Conservation (phyloP, 1,140 invertebrate genomes). For the Trissolcus basalis region DNA sequence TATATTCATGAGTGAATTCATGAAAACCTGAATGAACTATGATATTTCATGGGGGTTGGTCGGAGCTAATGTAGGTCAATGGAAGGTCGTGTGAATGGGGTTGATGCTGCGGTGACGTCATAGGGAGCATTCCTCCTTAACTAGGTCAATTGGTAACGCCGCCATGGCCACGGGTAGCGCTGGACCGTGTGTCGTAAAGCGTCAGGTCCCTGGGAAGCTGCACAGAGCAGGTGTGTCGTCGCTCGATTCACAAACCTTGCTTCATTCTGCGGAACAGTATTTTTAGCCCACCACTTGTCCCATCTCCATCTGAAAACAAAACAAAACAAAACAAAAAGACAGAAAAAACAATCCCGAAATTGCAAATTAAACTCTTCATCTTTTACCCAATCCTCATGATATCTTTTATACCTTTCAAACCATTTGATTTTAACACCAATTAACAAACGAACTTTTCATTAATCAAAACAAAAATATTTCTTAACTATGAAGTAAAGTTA, state of each 20-base stretch:
- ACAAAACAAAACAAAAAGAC: too few species aligned
- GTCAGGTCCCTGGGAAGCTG: conserved; percentile 51
- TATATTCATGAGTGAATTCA: conserved; percentile 54
- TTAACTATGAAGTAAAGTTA: too few species aligned
- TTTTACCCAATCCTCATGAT: too few species aligned
- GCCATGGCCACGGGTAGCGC: conserved; percentile 53
- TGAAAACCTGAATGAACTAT: conserved; percentile 59
- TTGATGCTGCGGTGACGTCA: conserved; percentile 60
- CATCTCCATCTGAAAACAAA: too few species aligned
- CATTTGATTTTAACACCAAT: too few species aligned
- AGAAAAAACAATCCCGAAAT: too few species aligned
- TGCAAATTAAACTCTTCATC: too few species aligned
- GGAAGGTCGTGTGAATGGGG: conserved; percentile 63
- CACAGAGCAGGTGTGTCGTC: conserved; percentile 31
- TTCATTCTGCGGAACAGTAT: conserved; percentile 29
- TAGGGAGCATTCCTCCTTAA: conserved; percentile 56
- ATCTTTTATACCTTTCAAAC: too few species aligned
- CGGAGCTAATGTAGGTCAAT: conserved; percentile 60
- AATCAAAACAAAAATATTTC: too few species aligned
- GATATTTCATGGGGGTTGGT: conserved; percentile 60
- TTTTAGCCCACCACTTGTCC: conserved; percentile 4
- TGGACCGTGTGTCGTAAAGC: conserved; percentile 55
- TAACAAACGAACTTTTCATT: too few species aligned
- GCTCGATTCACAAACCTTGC: conserved; percentile 51
- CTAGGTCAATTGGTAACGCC: conserved; percentile 55